These are phyloP conservation scores for Paramuricea clavata DNA, from an alignment of 92 coral and sea anemone genomes.

Conservation along the genomic window DNA sequence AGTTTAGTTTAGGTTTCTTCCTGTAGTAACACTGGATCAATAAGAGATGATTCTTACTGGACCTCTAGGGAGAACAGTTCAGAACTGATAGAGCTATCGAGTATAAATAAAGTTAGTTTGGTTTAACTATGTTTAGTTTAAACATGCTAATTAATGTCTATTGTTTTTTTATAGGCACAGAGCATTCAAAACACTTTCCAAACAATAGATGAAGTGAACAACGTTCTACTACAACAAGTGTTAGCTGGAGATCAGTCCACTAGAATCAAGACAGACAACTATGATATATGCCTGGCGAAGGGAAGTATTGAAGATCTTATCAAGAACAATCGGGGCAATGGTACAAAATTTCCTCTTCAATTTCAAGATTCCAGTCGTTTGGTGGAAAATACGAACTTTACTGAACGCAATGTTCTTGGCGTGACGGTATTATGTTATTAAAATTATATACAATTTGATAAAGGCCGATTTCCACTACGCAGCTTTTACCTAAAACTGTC, in stretches of 20 bases:
- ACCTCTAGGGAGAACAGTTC: no score
- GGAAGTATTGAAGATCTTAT: slow-evolving; percentile 73
- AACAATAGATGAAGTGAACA: slow-evolving; percentile 81
- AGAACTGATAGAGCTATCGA: no score
- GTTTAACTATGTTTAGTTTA: no score
- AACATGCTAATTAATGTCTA: no score
- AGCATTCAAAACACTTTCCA: slow-evolving; percentile 88
- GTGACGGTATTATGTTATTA: slow-evolving; percentile 68
- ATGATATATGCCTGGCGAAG: slow-evolving; percentile 79
- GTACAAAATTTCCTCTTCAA: slow-evolving; percentile 41
- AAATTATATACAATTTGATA: no score
- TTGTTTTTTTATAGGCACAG: slow-evolving; percentile 41
- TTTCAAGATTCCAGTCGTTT: neutral
- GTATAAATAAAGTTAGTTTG: no score
- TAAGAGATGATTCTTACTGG: no score
- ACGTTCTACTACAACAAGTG: slow-evolving; percentile 82
- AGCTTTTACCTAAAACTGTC: no score
- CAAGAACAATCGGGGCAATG: slow-evolving; percentile 75
- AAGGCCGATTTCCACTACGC: no score
- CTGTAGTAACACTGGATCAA: no score
- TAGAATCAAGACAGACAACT: slow-evolving; percentile 78
- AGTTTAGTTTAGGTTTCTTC: no score
- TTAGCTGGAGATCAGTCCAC: slow-evolving; percentile 91
- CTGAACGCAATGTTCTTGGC: slow-evolving; percentile 88
- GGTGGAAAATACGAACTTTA: slow-evolving; percentile 79